Percentiles rank a stretch among this genome's conserved stretches.
These are phyloP conservation scores for Ctenopoma multispine DNA, from an alignment of 2,797 vertebrate genomes.

Conservation along the genomic window DNA sequence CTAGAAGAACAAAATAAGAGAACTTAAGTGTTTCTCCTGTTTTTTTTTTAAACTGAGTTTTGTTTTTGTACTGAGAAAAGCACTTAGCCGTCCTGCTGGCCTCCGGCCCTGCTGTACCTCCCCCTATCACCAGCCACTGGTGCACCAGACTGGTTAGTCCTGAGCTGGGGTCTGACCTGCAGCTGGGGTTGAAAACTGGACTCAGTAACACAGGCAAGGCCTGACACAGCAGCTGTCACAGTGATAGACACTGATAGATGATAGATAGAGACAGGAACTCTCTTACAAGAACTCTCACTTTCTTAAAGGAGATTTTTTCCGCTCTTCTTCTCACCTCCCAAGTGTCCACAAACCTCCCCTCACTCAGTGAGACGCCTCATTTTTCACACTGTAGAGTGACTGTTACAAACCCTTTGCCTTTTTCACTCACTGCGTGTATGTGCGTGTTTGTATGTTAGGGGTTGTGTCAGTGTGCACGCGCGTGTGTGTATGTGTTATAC, in stretches of 20 bases:
- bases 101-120: constrained; percentile 92
- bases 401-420: constrained; percentile 97
- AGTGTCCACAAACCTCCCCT: constrained; percentile 95
- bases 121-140: constrained; percentile 92
- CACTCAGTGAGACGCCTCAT: constrained; percentile 91
- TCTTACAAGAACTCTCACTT: constrained; percentile 82
- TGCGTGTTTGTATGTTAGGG: constrained; percentile 71
- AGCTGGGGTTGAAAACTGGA: constrained; percentile 79
- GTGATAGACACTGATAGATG: constrained; percentile 83
- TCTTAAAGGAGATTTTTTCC: constrained; percentile 83
- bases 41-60: constrained; percentile 78
- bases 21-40: constrained; percentile 80
- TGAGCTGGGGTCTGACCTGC: constrained; percentile 80
- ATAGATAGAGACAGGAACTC: constrained; percentile 83
- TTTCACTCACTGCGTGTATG: constrained; percentile 82
- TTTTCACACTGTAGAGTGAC: constrained; percentile 98
- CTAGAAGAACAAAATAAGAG: constrained; percentile 83
- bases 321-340: constrained; percentile 87
- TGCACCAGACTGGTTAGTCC: constrained; percentile 83
- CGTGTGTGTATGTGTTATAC: constrained; percentile 43
- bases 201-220: constrained; percentile 80
- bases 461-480: constrained; percentile 74
- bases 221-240: constrained; percentile 83
- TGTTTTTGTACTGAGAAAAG: constrained; percentile 89
- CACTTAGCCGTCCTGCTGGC: constrained; percentile 97